Evolutionary conservation across 2,113 vertebrate species (phyloP).

Genomic region (Labeo rohita): DNA sequence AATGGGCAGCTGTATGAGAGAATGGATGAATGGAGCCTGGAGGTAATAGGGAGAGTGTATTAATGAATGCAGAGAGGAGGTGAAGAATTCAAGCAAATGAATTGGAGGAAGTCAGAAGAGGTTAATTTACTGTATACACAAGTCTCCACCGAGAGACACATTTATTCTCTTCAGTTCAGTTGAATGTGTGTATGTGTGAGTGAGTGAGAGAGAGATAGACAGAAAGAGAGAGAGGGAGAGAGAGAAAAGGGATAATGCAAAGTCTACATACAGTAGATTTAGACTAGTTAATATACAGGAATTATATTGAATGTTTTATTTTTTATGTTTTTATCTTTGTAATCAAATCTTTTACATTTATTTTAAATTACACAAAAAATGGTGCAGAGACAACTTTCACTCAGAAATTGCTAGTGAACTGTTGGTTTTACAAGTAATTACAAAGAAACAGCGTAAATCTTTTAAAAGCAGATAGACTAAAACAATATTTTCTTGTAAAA

Average conservation of each 20-base stretch:
- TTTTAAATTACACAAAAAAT: neutral
- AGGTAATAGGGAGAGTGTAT: neutral
- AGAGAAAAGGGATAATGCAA: no score
- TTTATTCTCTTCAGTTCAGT: neutral
- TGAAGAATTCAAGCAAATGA: neutral
- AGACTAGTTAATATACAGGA: neutral
- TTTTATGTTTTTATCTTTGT: neutral
- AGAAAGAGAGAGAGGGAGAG: neutral
- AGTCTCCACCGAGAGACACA: neutral
- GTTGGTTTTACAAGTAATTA: no score
- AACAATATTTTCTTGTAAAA: no score
- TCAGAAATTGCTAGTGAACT: neutral
- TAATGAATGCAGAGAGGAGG: neutral
- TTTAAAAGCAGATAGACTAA: no score
- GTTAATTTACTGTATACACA: constrained; percentile 13
- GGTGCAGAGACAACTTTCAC: neutral
- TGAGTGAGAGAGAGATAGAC: neutral
- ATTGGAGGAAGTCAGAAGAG: constrained; percentile 7
- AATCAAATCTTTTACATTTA: neutral
- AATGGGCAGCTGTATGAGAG: constrained; percentile 3
- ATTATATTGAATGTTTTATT: no score
- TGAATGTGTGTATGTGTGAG: neutral
- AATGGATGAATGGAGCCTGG: neutral
- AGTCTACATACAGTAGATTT: neutral
- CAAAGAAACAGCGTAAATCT: no score